Evolutionary conservation across 2,113 vertebrate species (phyloP), one percentile per base, ranked within the genome.

Genomic region (Planiliza haematocheilus): DNA sequence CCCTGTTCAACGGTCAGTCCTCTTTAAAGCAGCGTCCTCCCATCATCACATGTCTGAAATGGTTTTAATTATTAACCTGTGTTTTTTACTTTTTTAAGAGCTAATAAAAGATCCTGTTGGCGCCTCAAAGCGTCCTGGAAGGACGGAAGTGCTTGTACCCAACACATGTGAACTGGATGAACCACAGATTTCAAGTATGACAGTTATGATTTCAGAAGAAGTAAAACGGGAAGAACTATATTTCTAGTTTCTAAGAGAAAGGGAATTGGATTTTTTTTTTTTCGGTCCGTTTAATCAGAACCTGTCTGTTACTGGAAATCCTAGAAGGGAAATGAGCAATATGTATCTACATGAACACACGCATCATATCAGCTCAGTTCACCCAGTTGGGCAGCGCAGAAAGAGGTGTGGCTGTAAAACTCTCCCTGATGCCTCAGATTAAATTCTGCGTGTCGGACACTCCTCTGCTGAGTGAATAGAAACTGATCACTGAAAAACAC

Each of bases 111-210:
- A 85, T 20, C 18, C 62, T 14, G 61, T 67, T 1, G 38, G 74
- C 77, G 37, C 77, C n/a, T 36, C 49, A n/a, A 82, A 95, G 94
- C 81, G 38, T 58, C n/a, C 43, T 88, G 59, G 70, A 86, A 79
- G 89, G 86, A 74, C 71, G 63, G 93, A 95, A 55, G 83, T 97
- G 60, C 88, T 99, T 1, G 97, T 96, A 4, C 92, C 95, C 13
- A 95, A 99, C 62, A 98, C 96, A 0, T 99, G 96, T 88, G 91
- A 94, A 86, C 74, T 93, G 74, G 93, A 95, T 1, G 38, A 91
- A 7, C 88, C 93, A 12, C 86, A 91, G 34, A 68, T 46, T n/a
- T 59, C 74, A 63, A 38, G 94, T 94, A 91, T 39, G 74, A 41
- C 17, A 30, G 10, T 4, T 49, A 18, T 49, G 4, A 18, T 46